These are phyloP conservation scores for Acrobasis suavella DNA, from an alignment of 2,888 invertebrate genomes.

Conservation along the genomic window DNA sequence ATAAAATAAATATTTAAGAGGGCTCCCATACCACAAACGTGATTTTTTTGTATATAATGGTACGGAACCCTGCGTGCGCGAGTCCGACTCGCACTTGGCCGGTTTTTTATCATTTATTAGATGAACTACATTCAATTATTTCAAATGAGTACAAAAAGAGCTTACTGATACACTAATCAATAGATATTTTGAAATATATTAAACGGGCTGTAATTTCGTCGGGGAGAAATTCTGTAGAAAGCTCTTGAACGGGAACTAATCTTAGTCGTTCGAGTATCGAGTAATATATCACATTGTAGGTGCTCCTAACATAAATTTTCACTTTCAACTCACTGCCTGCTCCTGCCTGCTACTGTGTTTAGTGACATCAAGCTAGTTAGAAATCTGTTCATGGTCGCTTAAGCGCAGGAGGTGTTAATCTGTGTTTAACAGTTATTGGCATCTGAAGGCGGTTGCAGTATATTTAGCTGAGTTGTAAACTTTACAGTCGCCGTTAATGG, in stretches of 20 bases:
- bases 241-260: constrained; percentile 72
- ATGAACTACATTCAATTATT: too few species aligned
- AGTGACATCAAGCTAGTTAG: constrained; percentile 19
- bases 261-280: constrained; percentile 63
- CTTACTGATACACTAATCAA: neutral
- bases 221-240: constrained; percentile 69
- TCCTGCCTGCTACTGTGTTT: constrained; percentile 34
- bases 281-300: constrained; percentile 58
- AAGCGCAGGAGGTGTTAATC: neutral
- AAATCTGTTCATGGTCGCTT: constrained; percentile 13
- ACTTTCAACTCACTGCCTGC: constrained; percentile 49
- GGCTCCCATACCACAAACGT: too few species aligned
- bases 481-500: neutral
- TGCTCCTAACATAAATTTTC: constrained; percentile 58
- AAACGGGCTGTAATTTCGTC: constrained; percentile 47
- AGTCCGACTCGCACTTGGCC: too few species aligned
- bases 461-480: neutral
- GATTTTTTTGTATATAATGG: too few species aligned
- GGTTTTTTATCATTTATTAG: too few species aligned
- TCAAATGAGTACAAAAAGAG: neutral
- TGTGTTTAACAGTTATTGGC: neutral
- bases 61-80: too few species aligned
- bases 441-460: neutral
- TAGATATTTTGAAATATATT: constrained; percentile 35
- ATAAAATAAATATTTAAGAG: too few species aligned